These are phyloP conservation scores for Drosophila acutilabella DNA, from an alignment of 2,888 invertebrate species.

Conservation along the genomic window DNA sequence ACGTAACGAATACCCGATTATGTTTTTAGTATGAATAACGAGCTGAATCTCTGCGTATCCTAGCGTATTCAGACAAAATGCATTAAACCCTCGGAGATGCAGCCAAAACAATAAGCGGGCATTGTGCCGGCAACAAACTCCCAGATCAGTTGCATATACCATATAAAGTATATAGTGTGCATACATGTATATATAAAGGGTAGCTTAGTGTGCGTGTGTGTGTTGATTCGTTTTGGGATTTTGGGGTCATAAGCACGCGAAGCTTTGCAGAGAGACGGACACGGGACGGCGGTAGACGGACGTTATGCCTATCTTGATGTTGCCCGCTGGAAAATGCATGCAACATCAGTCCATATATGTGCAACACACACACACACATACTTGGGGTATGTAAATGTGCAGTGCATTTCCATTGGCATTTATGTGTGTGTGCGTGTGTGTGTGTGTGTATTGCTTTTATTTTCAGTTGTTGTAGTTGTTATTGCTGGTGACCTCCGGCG, in stretches of 20 bases:
- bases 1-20: slow-evolving; percentile 12
- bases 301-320: slow-evolving; percentile 48
- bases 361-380: slow-evolving; percentile 17
- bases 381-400: slow-evolving; percentile 40
- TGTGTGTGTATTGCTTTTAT: slow-evolving; percentile 51
- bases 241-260: slow-evolving; percentile 70
- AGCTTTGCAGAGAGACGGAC: slow-evolving; percentile 40
- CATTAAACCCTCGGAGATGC: slow-evolving; percentile 51
- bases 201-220: slow-evolving; percentile 45
- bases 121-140: slow-evolving; percentile 66
- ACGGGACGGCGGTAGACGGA: no score
- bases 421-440: slow-evolving; percentile 4
- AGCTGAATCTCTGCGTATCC: slow-evolving; percentile 33
- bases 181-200: slow-evolving; percentile 22
- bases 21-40: slow-evolving; percentile 45
- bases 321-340: slow-evolving; percentile 32
- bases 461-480: slow-evolving; percentile 53
- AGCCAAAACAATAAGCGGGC: slow-evolving; percentile 71
- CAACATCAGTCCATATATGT: slow-evolving; percentile 30
- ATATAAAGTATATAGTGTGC: slow-evolving; percentile 4
- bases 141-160: slow-evolving; percentile 32
- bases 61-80: slow-evolving; percentile 56
- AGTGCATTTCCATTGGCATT: slow-evolving; percentile 52
- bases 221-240: slow-evolving; percentile 71
- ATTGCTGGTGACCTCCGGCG: slow-evolving; percentile 54